A percentile compares a stretch with the other conserved stretches of the same genome.
These are phyloP conservation scores for Rousettus leschenaultii DNA, from an alignment of 2,113 vertebrate genomes.

Conservation along the genomic window DNA sequence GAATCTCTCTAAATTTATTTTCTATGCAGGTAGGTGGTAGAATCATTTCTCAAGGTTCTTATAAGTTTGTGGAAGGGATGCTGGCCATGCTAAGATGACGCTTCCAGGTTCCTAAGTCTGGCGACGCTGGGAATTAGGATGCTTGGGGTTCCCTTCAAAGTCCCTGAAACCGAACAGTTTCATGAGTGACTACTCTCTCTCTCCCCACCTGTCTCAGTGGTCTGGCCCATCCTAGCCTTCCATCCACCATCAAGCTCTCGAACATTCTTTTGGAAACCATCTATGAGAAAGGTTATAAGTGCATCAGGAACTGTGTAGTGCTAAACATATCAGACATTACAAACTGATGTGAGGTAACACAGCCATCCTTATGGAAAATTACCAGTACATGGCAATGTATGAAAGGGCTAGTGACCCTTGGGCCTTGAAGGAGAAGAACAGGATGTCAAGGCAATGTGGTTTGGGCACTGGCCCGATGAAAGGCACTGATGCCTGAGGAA, in stretches of 20 bases:
- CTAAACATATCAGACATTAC: background rate
- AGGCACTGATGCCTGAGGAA: background rate
- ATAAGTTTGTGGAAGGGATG: background rate
- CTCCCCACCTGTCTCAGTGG: background rate
- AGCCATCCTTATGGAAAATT: background rate
- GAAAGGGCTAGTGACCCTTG: background rate
- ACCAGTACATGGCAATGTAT: background rate
- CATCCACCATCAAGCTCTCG: background rate
- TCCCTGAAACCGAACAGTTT: background rate
- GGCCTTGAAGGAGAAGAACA: background rate
- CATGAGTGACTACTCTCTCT: background rate
- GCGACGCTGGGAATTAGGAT: background rate
- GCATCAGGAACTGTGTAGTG: background rate
- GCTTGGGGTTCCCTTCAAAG: background rate
- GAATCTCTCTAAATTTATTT: background rate
- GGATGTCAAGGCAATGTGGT: background rate
- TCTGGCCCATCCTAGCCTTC: background rate
- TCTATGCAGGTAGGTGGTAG: background rate
- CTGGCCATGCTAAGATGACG: background rate
- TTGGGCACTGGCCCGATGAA: background rate
- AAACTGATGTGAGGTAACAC: background rate
- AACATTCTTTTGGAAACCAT: background rate
- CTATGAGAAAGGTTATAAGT: background rate
- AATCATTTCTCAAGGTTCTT: background rate
- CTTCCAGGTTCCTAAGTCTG: background rate